Base-by-base conservation (phyloP, 2,888 invertebrate species). In the Drosophila testacea region DNA sequence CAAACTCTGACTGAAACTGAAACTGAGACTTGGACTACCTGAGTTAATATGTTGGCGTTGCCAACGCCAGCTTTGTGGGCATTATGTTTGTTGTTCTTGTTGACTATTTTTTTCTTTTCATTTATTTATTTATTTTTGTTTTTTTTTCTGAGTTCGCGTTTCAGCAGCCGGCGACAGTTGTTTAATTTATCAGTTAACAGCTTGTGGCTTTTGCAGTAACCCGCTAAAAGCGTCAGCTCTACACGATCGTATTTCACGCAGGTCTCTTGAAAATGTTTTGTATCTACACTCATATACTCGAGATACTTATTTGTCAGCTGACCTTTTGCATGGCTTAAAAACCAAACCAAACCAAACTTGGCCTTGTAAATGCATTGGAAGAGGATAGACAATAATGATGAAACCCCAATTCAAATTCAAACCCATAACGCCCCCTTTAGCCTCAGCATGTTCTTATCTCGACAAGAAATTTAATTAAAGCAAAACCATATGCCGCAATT, bases 181-280 rank as follows among this genome's bases (percentile, higher is more conserved):
- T 89, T 89, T 89, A 83, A 79, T 74, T 85, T 83, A 88, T 81
- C 86, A 81, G 78, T 88, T 88, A 89, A 83, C 88, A 83, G 75
- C 75, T 78, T 44, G 62, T 52, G 74, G 78, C 73, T 82, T 74
- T 66, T 73, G 73, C 74, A 67, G 69, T 41, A 60, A 76, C 61
- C 65, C 67, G 77, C 78, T 79, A 79, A 79, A 78, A 77, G 83
- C 79, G 67, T 60, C 60, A 50, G 46, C 52, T 59, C 63, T 46
- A 67, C 50, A 39, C 59, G 73, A 73, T 74, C 69, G 64, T 67
- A 79, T 78, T 76, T 72, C 75, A 69, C 48, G 42, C 52, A 16
- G 39, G 28, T 41, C 30, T 41, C 42, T 41, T 42, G 42, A 9
- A 27, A 28, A 28, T 27, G 44, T n/a, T 46, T 4, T 38, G 28